phyloP scores from a whole-genome alignment of 2,797 vertebrate genomes.

The Megaceryle alcyon region DNA sequence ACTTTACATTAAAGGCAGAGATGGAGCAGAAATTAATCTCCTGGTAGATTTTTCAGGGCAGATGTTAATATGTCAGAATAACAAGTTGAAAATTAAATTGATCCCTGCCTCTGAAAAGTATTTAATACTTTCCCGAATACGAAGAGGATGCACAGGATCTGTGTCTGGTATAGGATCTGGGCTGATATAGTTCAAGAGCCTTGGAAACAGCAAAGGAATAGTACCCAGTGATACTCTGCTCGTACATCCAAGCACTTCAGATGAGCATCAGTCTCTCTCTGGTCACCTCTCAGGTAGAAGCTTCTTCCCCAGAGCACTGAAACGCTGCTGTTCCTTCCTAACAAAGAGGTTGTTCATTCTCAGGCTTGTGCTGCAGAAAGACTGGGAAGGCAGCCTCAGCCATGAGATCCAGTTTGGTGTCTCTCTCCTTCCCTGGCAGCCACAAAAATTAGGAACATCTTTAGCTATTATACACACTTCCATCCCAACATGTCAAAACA shows the following conservation, averaged over 20 bases:
- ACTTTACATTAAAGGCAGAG: not conserved
- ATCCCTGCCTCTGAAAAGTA: not conserved
- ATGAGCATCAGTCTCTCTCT: fast-evolving
- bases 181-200: not conserved
- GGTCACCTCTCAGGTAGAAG: not conserved
- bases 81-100: not conserved
- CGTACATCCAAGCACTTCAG: fast-evolving
- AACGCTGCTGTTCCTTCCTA: not conserved
- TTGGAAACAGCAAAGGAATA: not conserved
- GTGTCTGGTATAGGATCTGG: not conserved
- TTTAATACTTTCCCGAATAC: not conserved
- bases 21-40: not conserved
- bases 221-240: not conserved
- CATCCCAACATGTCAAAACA: not conserved
- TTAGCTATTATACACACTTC: not conserved
- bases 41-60: not conserved
- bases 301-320: not conserved
- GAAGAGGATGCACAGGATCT: not conserved
- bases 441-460: not conserved
- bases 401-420: not conserved
- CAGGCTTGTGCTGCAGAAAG: not conserved
- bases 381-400: not conserved
- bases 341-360: not conserved
- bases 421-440: not conserved
- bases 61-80: not conserved